These are phyloP conservation scores for Helicoverpa assulta DNA, from an alignment of 2,888 invertebrate species.

Conservation along the genomic window DNA sequence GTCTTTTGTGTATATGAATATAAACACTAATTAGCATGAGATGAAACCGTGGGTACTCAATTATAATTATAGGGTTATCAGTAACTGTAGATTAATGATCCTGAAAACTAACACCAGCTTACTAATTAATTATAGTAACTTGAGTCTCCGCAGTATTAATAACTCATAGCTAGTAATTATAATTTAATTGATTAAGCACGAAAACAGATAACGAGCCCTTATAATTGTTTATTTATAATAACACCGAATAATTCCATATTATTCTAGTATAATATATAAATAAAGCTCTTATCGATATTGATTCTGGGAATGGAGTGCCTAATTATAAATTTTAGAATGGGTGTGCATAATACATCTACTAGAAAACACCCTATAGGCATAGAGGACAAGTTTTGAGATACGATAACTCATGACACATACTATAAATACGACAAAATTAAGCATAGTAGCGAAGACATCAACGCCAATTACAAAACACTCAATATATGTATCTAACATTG, in stretches of 20 bases:
- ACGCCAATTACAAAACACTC: constrained; percentile 25
- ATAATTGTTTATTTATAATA: neutral
- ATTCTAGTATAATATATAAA: no score
- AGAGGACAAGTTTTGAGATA: rapidly evolving
- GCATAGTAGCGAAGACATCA: constrained; percentile 37
- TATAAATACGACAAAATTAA: neutral
- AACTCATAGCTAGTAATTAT: neutral
- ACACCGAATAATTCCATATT: no score
- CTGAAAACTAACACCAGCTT: constrained; percentile 10
- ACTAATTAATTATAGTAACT: constrained; percentile 1
- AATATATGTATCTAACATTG: constrained; percentile 29
- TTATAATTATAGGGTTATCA: neutral
- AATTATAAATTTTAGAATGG: no score
- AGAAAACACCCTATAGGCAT: neutral
- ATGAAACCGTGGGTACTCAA: neutral
- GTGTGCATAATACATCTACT: no score
- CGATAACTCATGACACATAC: neutral
- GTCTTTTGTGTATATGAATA: no score
- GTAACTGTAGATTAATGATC: constrained; percentile 12
- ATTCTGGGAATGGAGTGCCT: no score
- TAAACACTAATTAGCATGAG: neutral
- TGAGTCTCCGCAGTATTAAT: neutral
- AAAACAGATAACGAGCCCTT: neutral
- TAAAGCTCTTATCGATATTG: no score
- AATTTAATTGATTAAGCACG: neutral